Evolutionary conservation across 2,113 vertebrate genomes (phyloP).

Genomic region (Varanus komodoensis): DNA sequence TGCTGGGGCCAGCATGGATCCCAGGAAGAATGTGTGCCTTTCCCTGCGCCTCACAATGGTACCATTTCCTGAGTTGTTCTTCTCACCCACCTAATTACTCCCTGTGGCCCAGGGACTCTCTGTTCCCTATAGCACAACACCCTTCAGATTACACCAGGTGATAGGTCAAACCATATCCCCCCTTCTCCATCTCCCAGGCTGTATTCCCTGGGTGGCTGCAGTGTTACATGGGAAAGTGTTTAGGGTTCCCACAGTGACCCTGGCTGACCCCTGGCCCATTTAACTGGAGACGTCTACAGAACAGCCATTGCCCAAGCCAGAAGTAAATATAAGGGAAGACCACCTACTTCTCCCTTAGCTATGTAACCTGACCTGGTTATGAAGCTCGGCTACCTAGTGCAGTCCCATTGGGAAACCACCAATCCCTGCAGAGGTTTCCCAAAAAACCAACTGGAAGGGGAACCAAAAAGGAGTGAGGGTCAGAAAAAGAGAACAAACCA

Average conservation of each 20-base stretch:
- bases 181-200: no score
- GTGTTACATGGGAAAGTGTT: background rate
- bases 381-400: background rate
- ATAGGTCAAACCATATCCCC: background rate
- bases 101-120: no score
- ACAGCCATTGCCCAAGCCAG: background rate
- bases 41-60: background rate
- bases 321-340: background rate
- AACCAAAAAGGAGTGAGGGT: background rate
- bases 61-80: background rate
- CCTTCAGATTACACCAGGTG: background rate
- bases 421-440: background rate
- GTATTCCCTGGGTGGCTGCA: background rate
- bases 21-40: background rate
- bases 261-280: background rate
- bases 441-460: background rate
- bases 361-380: background rate
- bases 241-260: background rate
- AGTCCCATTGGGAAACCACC: background rate
- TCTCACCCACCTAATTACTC: background rate
- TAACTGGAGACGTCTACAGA: background rate
- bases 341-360: constrained; percentile 1
- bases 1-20: background rate
- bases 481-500: no score
- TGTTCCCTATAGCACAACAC: background rate